phyloP scores from a whole-genome alignment of 1,140 invertebrate genomes.

The Papilio machaon region DNA sequence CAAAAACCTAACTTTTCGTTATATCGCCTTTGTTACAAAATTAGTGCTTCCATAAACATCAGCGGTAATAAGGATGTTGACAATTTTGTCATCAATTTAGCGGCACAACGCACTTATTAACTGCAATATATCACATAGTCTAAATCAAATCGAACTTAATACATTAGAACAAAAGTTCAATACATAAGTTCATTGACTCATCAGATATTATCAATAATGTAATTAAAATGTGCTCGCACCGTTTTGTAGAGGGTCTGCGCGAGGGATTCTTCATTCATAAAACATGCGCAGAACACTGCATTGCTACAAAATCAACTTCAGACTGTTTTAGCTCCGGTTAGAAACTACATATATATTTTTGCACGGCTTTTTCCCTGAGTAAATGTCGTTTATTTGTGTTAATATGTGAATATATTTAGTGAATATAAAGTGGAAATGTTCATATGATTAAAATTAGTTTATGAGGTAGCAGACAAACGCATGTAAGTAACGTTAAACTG shows the following conservation, averaged over 20 bases:
- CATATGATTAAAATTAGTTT: slow-evolving; percentile 49
- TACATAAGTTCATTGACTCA: slow-evolving; percentile 66
- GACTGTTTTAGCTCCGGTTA: slow-evolving; percentile 55
- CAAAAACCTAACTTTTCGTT: background rate
- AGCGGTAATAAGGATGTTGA: background rate
- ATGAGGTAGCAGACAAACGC: slow-evolving; percentile 12
- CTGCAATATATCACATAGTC: background rate
- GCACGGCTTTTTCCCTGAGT: slow-evolving; percentile 52
- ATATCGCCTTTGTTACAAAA: background rate
- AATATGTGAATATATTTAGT: slow-evolving; percentile 43
- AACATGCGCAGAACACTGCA: slow-evolving; percentile 79
- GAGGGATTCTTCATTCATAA: slow-evolving; percentile 61
- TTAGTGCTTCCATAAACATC: background rate
- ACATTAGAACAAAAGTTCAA: slow-evolving; percentile 4
- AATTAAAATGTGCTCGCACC: slow-evolving; percentile 69
- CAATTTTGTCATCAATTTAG: slow-evolving; percentile 25
- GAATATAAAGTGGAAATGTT: slow-evolving; percentile 55
- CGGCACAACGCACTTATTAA: background rate
- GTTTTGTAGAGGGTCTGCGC: slow-evolving; percentile 67
- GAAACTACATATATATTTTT: slow-evolving; percentile 61
- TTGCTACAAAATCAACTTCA: slow-evolving; percentile 78
- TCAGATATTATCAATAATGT: slow-evolving; percentile 73
- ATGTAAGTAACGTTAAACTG: background rate
- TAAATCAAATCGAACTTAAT: background rate
- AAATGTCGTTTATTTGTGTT: slow-evolving; percentile 52